Base-by-base conservation (phyloP, 92 coral and sea anemone genomes). In the Zoanthus sansibaricus region DNA sequence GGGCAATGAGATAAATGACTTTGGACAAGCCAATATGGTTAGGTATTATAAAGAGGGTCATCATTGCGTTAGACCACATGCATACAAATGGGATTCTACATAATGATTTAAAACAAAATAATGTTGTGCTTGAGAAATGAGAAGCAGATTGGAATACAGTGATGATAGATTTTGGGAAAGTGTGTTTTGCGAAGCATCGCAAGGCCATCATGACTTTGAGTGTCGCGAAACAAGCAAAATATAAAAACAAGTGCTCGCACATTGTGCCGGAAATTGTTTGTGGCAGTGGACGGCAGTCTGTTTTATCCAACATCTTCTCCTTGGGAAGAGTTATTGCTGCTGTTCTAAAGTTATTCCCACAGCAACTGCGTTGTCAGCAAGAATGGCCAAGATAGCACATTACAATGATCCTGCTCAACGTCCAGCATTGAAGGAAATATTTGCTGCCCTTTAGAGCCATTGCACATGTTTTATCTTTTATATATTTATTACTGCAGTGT, bases 21-120 rank as follows among this genome's bases (percentile, higher is more conserved):
- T 59, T 74, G 58, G 37, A 55, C 20, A 85, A 75, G 66, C 56
- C 56, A 14, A 47, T 30, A 56, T 85, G 88, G 88, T 6, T 85
- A 16, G 4, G 59, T 30, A 64, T 85, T 37, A 21, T 85, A 9
- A 85, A 46, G 62, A 46, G n/a, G 20, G 25, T 62, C 48, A 76
- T 61, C 52, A 25, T 75, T 7, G 69, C 70, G 9, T 6, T 64
- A 21, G 32, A n/a, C n/a, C 71, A 64, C 30, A 64, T n/a, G n/a
- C 71, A 64, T 8, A 4, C 32, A 1, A 6, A 1, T 12, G 74
- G 48, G 6, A 37, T 79, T 30, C 6, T 79, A 21, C 55, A 79
- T 73, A 79, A 61, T 17, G 85, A 61, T 25, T 12, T 61, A 31
- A 79, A 61, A 30, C 8, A 3, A 6, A 79, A 15, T 31, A 79